Conservation (phyloP, 1,140 invertebrate species). For the Megalonaias nervosa region DNA sequence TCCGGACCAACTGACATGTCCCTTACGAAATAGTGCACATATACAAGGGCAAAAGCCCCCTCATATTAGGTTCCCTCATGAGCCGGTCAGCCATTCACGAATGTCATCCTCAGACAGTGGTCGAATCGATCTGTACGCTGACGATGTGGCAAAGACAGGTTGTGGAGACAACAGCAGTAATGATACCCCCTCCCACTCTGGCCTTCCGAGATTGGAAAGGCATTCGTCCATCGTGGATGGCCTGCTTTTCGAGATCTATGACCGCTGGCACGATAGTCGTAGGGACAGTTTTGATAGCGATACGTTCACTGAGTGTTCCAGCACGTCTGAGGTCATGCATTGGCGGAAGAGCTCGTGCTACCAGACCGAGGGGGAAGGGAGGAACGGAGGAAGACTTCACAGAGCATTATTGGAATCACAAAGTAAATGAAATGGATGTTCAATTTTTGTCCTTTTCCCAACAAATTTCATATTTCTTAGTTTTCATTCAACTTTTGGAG, state of each 20-base stretch:
- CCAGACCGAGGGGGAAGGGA: conserved; percentile 51
- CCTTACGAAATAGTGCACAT: conserved; percentile 15
- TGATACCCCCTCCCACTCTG: not conserved
- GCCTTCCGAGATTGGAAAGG: conserved; percentile 28
- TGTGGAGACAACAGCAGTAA: not conserved
- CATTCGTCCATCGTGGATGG: conserved; percentile 68
- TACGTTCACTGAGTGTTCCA: conserved; percentile 70
- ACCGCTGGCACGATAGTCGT: conserved; percentile 65
- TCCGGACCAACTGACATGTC: conserved; percentile 5
- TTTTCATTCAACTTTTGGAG: no score
- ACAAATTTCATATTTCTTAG: no score
- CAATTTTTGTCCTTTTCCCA: no score
- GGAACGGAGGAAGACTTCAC: conserved; percentile 49
- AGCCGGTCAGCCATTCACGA: not conserved
- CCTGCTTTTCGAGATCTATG: conserved; percentile 70
- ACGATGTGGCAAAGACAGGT: not conserved
- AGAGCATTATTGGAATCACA: not conserved
- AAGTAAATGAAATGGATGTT: no score
- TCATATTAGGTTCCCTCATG: not conserved
- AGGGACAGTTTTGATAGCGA: conserved; percentile 70
- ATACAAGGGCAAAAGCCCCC: not conserved
- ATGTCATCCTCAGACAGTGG: not conserved
- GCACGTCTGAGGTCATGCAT: conserved; percentile 65
- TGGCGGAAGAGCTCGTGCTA: conserved; percentile 46
- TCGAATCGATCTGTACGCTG: not conserved